A percentile compares a stretch with the other conserved stretches of the same genome.
Conservation (phyloP, 1,140 invertebrate genomes). For the Macrotrachela quadricornifera region DNA sequence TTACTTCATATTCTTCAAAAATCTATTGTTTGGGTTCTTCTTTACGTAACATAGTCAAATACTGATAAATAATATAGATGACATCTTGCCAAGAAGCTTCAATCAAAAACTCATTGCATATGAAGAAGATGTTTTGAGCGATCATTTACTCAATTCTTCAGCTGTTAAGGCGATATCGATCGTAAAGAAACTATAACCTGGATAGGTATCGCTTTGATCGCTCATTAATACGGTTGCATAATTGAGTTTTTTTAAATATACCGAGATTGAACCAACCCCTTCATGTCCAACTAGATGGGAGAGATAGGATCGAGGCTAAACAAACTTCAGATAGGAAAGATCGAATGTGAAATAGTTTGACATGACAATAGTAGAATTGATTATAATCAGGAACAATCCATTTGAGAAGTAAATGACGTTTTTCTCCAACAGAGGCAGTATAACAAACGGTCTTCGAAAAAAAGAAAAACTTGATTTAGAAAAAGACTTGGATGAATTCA, state of each 20-base stretch:
- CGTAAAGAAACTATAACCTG: conserved; percentile 69
- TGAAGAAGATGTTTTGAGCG: no score
- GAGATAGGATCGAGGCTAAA: conserved; percentile 44
- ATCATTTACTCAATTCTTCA: conserved; percentile 43
- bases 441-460: conserved; percentile 31
- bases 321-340: no score
- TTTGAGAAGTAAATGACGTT: conserved; percentile 57
- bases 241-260: conserved; percentile 57
- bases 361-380: conserved; percentile 43
- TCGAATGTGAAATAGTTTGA: no score
- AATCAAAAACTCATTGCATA: no score
- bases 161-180: conserved; percentile 72
- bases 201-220: conserved; percentile 47
- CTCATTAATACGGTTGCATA: conserved; percentile 74
- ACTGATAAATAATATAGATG: conserved; percentile 60
- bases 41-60: conserved; percentile 56
- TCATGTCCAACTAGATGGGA: conserved; percentile 83
- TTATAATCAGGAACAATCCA: conserved; percentile 71
- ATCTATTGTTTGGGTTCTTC: conserved; percentile 61
- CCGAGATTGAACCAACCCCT: conserved; percentile 71
- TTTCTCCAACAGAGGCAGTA: conserved; percentile 76
- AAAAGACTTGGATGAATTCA: no score
- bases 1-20: conserved; percentile 45
- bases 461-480: no score
- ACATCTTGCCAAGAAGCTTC: conserved; percentile 57